Base-by-base conservation (phyloP, 2,113 vertebrate species). In the Crypturellus undulatus region DNA sequence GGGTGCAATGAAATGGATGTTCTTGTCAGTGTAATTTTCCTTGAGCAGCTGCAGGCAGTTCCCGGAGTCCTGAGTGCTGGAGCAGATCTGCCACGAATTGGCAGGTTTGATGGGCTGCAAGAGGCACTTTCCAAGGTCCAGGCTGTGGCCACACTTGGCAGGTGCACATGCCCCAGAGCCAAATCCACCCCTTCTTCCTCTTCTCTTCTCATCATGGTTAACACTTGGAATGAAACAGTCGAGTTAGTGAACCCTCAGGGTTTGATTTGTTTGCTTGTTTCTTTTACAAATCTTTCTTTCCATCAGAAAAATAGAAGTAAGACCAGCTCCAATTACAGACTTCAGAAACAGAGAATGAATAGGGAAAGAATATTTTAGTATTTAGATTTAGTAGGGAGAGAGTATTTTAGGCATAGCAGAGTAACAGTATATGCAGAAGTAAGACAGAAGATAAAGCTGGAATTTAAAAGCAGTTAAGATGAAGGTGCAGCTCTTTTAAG, bases 401-500 rank as follows among this genome's bases (percentile, higher is more conserved):
- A 36, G 20, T 87, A 22, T 90, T 86, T 93, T 58, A 85, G 67
- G 15, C 47, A 51, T 20, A 65, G 49, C 26, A 77, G 40, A 85
- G 75, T 36, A 75, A 52, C 22, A 88, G 32, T 67, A 59, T 43
- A 43, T 51, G 70, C 26, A 71, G 47, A 82, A 84, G 49, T 83
- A 79, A 75, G 49, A 56, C 32, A 43, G 65, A 70, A 76, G 89
- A 67, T 76, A 71, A 88, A 96, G 24, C 30, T 88, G 40, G 63
- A 81, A 90, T 91, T 89, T 84, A 34, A 93, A 89, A 89, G 75
- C 73, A 70, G 58, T 91, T 79, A 77, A 79, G 75, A 89, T 86
- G 81, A 95, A 87, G 71, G 40, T 89, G 73, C 9, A 1, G 65
- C 19, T 92, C 83, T 93, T 79, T 77, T 70, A 75, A 95, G 87